Evolutionary conservation across 2,797 vertebrate genomes (phyloP).

Genomic region (Botia almorhae): DNA sequence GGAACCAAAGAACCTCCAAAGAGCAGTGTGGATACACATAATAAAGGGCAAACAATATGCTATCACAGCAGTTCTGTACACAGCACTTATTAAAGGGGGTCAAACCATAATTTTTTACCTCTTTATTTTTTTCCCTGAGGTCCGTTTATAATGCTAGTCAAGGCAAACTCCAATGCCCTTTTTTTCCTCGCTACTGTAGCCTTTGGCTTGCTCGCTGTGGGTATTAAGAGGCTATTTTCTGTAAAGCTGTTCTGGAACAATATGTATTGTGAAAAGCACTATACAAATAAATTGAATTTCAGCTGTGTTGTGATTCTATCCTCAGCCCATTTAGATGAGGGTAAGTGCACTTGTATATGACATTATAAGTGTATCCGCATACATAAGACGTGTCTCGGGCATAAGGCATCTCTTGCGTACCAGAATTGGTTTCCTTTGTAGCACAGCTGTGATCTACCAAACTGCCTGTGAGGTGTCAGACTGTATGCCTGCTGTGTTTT

Average conservation of each 20-base stretch:
- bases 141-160: slow-evolving; percentile 5
- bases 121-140: not conserved
- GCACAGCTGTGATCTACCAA: not conserved
- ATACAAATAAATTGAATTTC: not conserved
- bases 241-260: not conserved
- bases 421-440: slow-evolving; percentile 2
- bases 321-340: not conserved
- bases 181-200: not conserved
- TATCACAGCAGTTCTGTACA: slow-evolving; percentile 34
- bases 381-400: slow-evolving; percentile 8
- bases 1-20: slow-evolving; percentile 41
- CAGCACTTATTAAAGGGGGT: slow-evolving; percentile 39
- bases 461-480: not conserved
- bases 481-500: not conserved
- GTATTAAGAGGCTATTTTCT: not conserved
- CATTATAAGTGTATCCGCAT: not conserved
- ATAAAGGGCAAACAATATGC: slow-evolving; percentile 60
- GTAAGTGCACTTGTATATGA: not conserved
- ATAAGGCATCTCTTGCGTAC: not conserved
- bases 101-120: not conserved
- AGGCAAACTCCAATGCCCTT: not conserved
- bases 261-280: not conserved
- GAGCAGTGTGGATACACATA: slow-evolving; percentile 61
- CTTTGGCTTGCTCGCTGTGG: not conserved
- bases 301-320: not conserved